Conservation (phyloP, 2,113 vertebrate species). For the Propithecus coquereli region DNA sequence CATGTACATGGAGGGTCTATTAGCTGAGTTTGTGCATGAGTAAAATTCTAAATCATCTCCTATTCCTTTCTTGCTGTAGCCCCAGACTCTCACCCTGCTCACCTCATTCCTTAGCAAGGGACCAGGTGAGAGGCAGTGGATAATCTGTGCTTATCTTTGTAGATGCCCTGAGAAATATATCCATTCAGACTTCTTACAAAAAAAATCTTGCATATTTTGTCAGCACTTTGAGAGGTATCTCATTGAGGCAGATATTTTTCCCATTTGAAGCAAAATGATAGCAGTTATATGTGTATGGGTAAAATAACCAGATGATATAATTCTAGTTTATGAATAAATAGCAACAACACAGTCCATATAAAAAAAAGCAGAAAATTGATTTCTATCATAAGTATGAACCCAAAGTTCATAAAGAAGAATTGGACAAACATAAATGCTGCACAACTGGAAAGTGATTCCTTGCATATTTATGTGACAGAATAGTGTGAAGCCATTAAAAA, state of each 20-base stretch:
- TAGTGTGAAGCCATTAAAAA: neutral
- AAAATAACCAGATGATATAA: neutral
- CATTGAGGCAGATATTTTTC: neutral
- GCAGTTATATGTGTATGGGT: neutral
- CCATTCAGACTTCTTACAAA: neutral
- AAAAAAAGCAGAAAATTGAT: neutral
- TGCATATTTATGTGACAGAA: neutral
- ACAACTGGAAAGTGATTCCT: neutral
- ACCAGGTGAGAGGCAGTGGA: neutral
- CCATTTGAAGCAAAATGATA: neutral
- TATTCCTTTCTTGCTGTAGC: neutral
- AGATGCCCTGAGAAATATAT: neutral
- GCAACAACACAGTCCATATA: neutral
- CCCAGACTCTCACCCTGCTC: no score
- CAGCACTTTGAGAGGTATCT: neutral
- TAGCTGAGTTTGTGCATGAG: neutral
- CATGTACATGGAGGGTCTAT: fast-evolving
- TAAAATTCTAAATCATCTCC: neutral
- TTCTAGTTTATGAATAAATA: neutral
- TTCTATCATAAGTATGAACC: neutral
- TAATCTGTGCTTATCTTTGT: neutral
- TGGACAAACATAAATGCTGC: neutral
- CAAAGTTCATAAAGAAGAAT: neutral
- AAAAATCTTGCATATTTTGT: neutral
- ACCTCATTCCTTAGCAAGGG: neutral